Conservation (phyloP, 1,140 invertebrate genomes). For the Sitodiplosis mosellana region DNA sequence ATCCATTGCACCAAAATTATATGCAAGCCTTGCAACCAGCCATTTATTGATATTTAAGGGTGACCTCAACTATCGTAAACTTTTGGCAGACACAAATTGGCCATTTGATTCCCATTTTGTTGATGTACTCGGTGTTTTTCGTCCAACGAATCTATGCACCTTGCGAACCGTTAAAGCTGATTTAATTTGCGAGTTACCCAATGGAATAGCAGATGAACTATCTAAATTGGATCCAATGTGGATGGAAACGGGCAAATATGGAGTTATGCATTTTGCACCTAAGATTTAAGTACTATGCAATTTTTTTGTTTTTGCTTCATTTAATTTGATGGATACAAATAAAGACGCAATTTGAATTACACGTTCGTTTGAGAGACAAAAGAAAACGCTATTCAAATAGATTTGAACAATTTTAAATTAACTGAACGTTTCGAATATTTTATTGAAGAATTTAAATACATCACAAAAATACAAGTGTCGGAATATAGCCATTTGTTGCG, state of each 20-base stretch:
- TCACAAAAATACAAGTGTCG: too few relatives aligned
- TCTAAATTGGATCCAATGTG: constrained; percentile 49
- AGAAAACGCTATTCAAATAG: too few relatives aligned
- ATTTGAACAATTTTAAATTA: too few relatives aligned
- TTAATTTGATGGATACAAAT: too few relatives aligned
- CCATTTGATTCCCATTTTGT: constrained; percentile 46
- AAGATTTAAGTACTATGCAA: too few relatives aligned
- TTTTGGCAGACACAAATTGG: constrained; percentile 81
- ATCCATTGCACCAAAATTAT: constrained; percentile 42
- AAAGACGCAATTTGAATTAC: too few relatives aligned
- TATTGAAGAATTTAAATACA: too few relatives aligned
- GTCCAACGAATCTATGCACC: constrained; percentile 58
- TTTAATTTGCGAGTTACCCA: constrained; percentile 57
- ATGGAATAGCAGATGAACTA: constrained; percentile 39
- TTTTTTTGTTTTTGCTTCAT: too few relatives aligned
- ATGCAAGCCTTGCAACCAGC: constrained; percentile 47
- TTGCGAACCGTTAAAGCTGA: constrained; percentile 89
- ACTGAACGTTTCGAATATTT: too few relatives aligned
- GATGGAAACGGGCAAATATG: constrained; percentile 80
- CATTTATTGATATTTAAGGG: constrained; percentile 83
- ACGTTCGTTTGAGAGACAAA: too few relatives aligned
- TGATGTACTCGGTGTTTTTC: constrained; percentile 57
- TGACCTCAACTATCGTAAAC: constrained; percentile 89
- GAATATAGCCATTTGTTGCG: too few relatives aligned
- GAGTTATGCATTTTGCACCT: constrained; percentile 24